Evolutionary conservation across 2,113 vertebrate genomes (phyloP).

Genomic region (Chlorodrepanis virens): DNA sequence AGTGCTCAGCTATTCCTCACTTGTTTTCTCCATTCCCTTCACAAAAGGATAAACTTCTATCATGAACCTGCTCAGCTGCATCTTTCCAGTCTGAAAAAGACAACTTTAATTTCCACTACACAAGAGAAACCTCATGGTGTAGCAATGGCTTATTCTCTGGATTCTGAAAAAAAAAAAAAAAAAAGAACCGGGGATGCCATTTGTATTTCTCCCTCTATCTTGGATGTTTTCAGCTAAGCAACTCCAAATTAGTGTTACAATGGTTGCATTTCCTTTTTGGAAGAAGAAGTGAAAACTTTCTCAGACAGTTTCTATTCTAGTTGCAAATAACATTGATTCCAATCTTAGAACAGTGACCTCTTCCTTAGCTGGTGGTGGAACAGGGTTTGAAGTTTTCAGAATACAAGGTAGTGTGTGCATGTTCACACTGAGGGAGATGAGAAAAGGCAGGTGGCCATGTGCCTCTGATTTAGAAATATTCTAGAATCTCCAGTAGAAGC

Average conservation of each 20-base stretch:
- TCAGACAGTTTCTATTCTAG: slow-evolving; percentile 25
- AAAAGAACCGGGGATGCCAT: not conserved
- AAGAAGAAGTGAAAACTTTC: slow-evolving; percentile 53
- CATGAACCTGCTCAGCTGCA: not conserved
- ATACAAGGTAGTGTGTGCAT: not conserved
- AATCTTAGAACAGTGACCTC: not conserved
- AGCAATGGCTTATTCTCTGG: not conserved
- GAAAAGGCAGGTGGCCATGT: not conserved
- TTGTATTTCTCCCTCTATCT: not conserved
- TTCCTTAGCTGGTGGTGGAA: not conserved
- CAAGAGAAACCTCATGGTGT: not conserved
- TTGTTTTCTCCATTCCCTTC: not conserved
- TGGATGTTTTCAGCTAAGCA: not conserved
- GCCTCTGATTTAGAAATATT: not conserved
- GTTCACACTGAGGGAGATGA: not conserved
- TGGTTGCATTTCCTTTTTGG: slow-evolving; percentile 28
- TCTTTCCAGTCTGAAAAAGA: not conserved
- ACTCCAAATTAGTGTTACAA: not conserved
- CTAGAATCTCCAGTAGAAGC: not conserved
- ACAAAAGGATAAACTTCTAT: not conserved
- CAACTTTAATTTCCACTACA: not conserved
- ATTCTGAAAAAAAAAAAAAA: not conserved
- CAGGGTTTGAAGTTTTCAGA: not conserved
- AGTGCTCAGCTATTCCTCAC: not conserved
- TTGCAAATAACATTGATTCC: not conserved